Conservation (phyloP, 1,140 invertebrate genomes). For the Drosophila repletoides region DNA sequence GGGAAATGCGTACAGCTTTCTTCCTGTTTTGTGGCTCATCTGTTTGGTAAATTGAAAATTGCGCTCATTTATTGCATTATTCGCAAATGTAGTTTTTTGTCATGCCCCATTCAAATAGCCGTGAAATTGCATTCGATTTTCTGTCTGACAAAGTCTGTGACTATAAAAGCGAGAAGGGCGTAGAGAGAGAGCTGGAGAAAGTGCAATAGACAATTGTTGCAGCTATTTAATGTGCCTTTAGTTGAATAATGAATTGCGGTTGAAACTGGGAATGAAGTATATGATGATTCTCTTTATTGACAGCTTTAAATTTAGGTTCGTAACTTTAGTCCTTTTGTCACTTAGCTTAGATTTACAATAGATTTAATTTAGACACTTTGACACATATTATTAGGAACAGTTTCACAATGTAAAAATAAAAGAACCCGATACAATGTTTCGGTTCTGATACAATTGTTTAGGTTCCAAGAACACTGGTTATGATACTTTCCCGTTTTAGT, state of each 20-base stretch:
- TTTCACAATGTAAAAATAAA: no score
- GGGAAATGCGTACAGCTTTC: not conserved
- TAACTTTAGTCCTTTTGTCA: no score
- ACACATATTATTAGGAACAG: no score
- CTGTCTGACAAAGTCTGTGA: slow-evolving; percentile 34
- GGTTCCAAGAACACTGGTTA: no score
- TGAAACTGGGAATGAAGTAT: not conserved
- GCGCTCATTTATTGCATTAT: slow-evolving; percentile 76
- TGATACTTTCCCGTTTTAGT: no score
- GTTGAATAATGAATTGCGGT: not conserved
- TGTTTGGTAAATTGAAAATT: slow-evolving; percentile 74
- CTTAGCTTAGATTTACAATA: no score
- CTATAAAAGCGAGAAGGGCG: slow-evolving; percentile 2
- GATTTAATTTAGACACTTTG: no score
- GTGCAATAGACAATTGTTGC: not conserved
- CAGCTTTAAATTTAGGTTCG: no score
- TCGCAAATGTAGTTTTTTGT: slow-evolving; percentile 29
- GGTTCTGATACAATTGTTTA: no score
- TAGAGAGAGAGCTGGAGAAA: not conserved
- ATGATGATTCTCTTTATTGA: no score
- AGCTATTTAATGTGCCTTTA: not conserved
- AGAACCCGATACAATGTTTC: no score
- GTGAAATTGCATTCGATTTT: slow-evolving; percentile 75
- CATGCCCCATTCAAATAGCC: slow-evolving; percentile 63
- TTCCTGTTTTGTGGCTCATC: slow-evolving; percentile 65